These are phyloP conservation scores for Ashinkailepas kermadecensis DNA, from an alignment of 2,888 invertebrate species.

Conservation along the genomic window DNA sequence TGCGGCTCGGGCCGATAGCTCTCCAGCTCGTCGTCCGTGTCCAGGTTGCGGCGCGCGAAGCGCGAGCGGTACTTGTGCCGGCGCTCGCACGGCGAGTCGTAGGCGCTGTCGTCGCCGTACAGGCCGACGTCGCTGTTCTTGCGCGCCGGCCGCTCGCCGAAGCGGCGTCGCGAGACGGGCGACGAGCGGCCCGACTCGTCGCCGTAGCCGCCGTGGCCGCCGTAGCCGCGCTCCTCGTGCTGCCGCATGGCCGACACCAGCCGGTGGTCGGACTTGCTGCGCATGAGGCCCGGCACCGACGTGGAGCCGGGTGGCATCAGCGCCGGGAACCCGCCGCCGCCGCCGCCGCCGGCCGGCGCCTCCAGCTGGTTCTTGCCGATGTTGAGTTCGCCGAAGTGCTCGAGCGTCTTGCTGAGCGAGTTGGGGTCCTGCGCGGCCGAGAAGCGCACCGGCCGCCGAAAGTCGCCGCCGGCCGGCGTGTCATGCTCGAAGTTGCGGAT, in stretches of 20 bases:
- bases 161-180: slow-evolving; percentile 64
- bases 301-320: slow-evolving; percentile 21
- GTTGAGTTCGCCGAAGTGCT: slow-evolving; percentile 82
- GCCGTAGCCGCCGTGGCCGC: slow-evolving; percentile 44
- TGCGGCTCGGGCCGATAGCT: slow-evolving; percentile 56
- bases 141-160: slow-evolving; percentile 52
- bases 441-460: slow-evolving; percentile 74
- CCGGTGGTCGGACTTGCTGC: slow-evolving; percentile 88
- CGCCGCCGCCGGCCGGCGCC: neutral
- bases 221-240: slow-evolving; percentile 52
- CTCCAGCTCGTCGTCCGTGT: slow-evolving; percentile 37
- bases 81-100: slow-evolving; percentile 30
- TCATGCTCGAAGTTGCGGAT: slow-evolving; percentile 88
- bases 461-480: slow-evolving; percentile 57
- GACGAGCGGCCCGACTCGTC: slow-evolving; percentile 52
- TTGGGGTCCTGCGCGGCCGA: slow-evolving; percentile 87
- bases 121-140: slow-evolving; percentile 15
- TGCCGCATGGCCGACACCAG: slow-evolving; percentile 80
- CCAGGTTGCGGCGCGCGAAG: slow-evolving; percentile 49
- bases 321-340: slow-evolving; percentile 1
- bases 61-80: slow-evolving; percentile 51
- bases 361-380: slow-evolving; percentile 49
- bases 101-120: slow-evolving; percentile 27
- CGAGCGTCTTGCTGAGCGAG: slow-evolving; percentile 68
- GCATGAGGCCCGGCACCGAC: slow-evolving; percentile 51